phyloP scores from a whole-genome alignment of 2,797 vertebrate species.

The Crocidura indochinensis region DNA sequence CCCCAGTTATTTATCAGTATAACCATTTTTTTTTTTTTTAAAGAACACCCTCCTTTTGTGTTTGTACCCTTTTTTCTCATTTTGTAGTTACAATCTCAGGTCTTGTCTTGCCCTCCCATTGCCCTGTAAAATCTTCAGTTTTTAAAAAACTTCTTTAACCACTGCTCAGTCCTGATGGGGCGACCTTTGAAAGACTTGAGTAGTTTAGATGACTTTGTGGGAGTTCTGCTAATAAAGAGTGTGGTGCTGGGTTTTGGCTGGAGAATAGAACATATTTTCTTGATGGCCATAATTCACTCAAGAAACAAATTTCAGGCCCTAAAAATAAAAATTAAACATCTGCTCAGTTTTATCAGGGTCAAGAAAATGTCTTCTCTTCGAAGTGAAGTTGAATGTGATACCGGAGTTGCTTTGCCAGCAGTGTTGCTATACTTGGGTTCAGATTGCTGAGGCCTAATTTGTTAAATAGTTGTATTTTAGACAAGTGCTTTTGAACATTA shows the following conservation, averaged over 20 bases:
- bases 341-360: slow-evolving; percentile 74
- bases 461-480: slow-evolving; percentile 71
- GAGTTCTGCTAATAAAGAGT: slow-evolving; percentile 80
- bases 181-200: slow-evolving; percentile 53
- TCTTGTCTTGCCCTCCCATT: background rate
- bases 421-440: slow-evolving; percentile 71
- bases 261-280: slow-evolving; percentile 75
- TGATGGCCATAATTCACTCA: slow-evolving; percentile 73
- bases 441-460: slow-evolving; percentile 78
- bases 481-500: slow-evolving; percentile 16
- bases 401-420: slow-evolving; percentile 72
- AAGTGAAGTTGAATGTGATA: slow-evolving; percentile 77
- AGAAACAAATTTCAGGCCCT: slow-evolving; percentile 75
- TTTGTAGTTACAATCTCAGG: slow-evolving; percentile 39
- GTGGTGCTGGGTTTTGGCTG: slow-evolving; percentile 69
- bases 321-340: slow-evolving; percentile 82
- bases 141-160: background rate
- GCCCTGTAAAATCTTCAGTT: slow-evolving; percentile 19
- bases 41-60: slow-evolving; percentile 10
- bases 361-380: slow-evolving; percentile 76
- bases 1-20: background rate
- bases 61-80: slow-evolving; percentile 36
- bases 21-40: too few relatives aligned
- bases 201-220: slow-evolving; percentile 70
- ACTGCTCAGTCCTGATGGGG: slow-evolving; percentile 18